Base-by-base conservation (phyloP, 2,113 vertebrate genomes). In the Zeus faber region DNA sequence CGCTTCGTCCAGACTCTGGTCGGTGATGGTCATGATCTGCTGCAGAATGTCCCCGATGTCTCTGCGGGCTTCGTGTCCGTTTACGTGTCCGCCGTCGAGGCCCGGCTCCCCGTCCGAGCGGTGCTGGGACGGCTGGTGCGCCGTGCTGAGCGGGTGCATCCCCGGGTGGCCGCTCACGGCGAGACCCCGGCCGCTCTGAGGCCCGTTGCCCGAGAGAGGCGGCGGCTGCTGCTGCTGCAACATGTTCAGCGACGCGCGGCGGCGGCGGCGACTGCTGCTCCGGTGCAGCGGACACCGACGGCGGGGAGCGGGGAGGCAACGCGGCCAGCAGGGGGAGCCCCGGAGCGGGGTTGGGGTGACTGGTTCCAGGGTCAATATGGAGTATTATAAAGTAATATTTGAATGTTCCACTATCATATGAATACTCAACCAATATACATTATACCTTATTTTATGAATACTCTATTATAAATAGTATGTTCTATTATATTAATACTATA, bases 11-110 rank as follows among this genome's bases (percentile, higher is more conserved):
- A 99, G 86, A 91, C 95, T 99, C 92, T 99, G 95, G 88, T 99
- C 95, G 49, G 96, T 99, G 84, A 98, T 99, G 82, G 96, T 98
- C 96, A 99, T 99, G 41, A 99, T 99, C 67, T 99, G 96, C 85
- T 98, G 96, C 77, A 98, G 81, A 76, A 98, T 99, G 86, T 99
- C 96, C 26, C 96, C 96, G 40, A 98, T 99, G 81, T 98, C 96
- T 80, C 89, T 87, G 27, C 86, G 88, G 54, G 83, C 91, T 87
- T 95, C 95, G 64, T 95, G 94, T 83, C 95, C 96, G 82, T 91
- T 91, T 98, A 96, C 40, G 91, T 85, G 62, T n/a, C n/a, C n/a
- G n/a, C 91, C 93, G 73, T 97, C 96, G 82, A 96, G 95, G 89
- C 95, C 95, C 86, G 90, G 67, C 35, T 85, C 86, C 26, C 80